These are phyloP conservation scores for Apamea anceps DNA, from an alignment of 2,888 invertebrate species.

Conservation along the genomic window DNA sequence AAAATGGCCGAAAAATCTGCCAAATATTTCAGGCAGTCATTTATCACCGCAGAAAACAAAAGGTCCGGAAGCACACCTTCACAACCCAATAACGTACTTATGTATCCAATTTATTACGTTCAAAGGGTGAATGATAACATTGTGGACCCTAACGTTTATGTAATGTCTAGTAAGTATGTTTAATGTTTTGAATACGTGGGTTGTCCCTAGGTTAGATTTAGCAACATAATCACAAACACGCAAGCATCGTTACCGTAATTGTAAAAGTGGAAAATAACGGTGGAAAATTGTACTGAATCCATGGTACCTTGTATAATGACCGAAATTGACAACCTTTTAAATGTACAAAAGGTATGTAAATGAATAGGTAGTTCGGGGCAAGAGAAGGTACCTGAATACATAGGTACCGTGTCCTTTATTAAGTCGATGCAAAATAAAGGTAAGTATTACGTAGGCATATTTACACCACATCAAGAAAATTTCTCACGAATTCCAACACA, in stretches of 20 bases:
- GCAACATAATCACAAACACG: background rate
- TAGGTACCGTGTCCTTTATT: no score
- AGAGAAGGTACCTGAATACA: no score
- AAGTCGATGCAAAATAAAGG: no score
- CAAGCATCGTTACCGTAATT: background rate
- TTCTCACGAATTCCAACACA: background rate
- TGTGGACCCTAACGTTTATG: background rate
- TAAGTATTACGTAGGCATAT: no score
- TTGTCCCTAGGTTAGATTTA: background rate
- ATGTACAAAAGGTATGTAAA: background rate
- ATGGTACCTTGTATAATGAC: background rate
- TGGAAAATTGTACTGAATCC: background rate
- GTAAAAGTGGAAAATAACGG: background rate
- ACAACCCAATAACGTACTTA: slow-evolving; percentile 1
- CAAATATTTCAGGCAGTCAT: background rate
- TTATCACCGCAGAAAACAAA: slow-evolving; percentile 23
- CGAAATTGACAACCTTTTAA: background rate
- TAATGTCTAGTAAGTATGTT: background rate
- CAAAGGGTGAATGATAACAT: slow-evolving; percentile 8
- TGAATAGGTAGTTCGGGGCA: no score
- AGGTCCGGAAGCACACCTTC: background rate
- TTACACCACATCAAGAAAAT: background rate
- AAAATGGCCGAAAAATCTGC: background rate
- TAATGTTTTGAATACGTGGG: slow-evolving; percentile 7
- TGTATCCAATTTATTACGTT: slow-evolving; percentile 28